These are phyloP conservation scores for Fragariocoptes setiger DNA, from an alignment of 1,140 invertebrate species.

Conservation along the genomic window DNA sequence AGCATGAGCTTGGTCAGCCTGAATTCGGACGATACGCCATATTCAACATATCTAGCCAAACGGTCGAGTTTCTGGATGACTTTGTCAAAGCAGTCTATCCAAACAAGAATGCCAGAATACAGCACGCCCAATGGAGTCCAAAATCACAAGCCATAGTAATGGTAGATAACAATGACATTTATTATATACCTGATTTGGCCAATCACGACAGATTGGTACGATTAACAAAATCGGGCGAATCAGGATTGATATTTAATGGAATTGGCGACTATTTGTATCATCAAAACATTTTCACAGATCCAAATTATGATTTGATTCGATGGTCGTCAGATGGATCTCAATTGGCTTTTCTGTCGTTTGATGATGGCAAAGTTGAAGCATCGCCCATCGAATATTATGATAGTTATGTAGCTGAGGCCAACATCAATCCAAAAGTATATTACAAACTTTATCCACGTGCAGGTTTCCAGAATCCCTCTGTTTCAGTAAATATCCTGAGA, in stretches of 20 bases:
- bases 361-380: not conserved
- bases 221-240: conserved; percentile 36
- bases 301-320: not conserved
- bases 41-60: not conserved
- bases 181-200: conserved; percentile 35
- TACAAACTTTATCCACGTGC: not conserved
- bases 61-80: not conserved
- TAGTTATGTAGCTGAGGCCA: not conserved
- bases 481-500: not conserved
- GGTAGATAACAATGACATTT: conserved; percentile 60
- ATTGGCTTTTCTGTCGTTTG: not conserved
- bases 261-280: conserved; percentile 79
- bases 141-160: conserved; percentile 18
- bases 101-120: not conserved
- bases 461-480: not conserved
- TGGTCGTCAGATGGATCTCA: not conserved
- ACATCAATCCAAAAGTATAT: not conserved
- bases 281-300: conserved; percentile 13
- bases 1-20: not conserved
- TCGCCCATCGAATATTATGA: not conserved
- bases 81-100: not conserved
- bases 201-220: conserved; percentile 27
- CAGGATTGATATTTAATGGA: conserved; percentile 51
- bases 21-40: not conserved
- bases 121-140: conserved; percentile 1